These are phyloP conservation scores for Smittia aterrima DNA, from an alignment of 2,888 invertebrate species.

Conservation along the genomic window DNA sequence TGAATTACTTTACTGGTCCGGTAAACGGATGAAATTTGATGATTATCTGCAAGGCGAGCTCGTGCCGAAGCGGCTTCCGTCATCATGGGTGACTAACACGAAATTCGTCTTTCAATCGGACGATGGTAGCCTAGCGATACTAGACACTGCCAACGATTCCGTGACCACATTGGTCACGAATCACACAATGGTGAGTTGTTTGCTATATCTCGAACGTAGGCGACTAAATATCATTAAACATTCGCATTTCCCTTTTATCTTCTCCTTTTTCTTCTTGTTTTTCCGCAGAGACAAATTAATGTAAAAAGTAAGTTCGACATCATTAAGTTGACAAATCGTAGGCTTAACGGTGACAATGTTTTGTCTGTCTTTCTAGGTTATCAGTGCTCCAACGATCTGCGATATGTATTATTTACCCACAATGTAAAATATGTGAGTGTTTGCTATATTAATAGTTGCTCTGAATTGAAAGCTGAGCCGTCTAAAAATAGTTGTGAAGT, in stretches of 20 bases:
- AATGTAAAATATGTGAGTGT: conserved; percentile 83
- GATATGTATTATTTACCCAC: conserved; percentile 84
- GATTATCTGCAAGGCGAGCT: conserved; percentile 79
- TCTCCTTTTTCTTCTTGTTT: conserved; percentile 42
- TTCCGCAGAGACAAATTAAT: conserved; percentile 77
- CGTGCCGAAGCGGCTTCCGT: conserved; percentile 69
- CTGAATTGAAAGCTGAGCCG: neutral
- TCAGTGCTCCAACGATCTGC: conserved; percentile 80
- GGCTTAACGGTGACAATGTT: neutral
- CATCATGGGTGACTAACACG: conserved; percentile 77
- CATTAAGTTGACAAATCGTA: conserved; percentile 7
- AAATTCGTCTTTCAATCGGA: conserved; percentile 85
- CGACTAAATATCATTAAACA: conserved; percentile 9
- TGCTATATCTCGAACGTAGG: neutral
- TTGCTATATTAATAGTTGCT: conserved; percentile 28
- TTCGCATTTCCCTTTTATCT: neutral
- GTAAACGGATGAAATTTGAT: conserved; percentile 79
- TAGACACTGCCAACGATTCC: conserved; percentile 76
- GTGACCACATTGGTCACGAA: conserved; percentile 79
- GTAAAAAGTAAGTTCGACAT: conserved; percentile 52
- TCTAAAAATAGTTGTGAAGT: neutral
- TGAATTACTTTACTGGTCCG: conserved; percentile 85
- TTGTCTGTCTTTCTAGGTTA: conserved; percentile 57
- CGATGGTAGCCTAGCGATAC: conserved; percentile 77
- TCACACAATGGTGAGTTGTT: conserved; percentile 71